phyloP scores from a whole-genome alignment of 2,888 invertebrate species.

The Drymonia ruficornis region DNA sequence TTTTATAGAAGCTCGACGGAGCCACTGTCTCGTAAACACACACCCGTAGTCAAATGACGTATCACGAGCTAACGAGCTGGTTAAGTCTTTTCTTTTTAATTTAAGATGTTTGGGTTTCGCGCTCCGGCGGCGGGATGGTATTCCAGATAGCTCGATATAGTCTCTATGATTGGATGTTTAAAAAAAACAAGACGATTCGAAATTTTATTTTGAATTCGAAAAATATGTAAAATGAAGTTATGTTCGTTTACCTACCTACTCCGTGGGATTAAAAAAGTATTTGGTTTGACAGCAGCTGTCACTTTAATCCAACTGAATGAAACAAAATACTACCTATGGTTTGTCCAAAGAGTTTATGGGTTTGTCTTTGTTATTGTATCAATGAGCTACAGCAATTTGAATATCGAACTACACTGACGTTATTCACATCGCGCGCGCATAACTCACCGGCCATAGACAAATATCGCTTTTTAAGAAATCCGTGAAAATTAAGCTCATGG shows the following conservation, averaged over 20 bases:
- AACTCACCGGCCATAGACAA: slow-evolving; percentile 51
- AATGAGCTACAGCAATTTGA: slow-evolving; percentile 12
- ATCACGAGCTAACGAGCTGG: slow-evolving; percentile 59
- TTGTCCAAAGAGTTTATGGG: too few relatives aligned
- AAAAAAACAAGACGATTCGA: not conserved
- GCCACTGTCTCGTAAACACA: slow-evolving; percentile 63
- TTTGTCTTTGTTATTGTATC: too few relatives aligned
- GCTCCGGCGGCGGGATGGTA: slow-evolving; percentile 25
- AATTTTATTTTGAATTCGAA: slow-evolving; percentile 40
- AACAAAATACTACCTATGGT: too few relatives aligned
- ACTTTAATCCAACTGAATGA: slow-evolving; percentile 26
- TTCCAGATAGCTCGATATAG: slow-evolving; percentile 24
- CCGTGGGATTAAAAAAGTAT: not conserved
- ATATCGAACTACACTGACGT: slow-evolving; percentile 23
- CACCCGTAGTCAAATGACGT: slow-evolving; percentile 56
- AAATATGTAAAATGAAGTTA: not conserved
- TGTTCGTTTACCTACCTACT: too few relatives aligned
- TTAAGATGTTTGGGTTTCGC: slow-evolving; percentile 42
- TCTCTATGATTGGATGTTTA: slow-evolving; percentile 1
- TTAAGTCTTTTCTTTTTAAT: slow-evolving; percentile 31
- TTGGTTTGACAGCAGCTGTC: slow-evolving; percentile 8
- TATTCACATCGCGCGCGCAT: slow-evolving; percentile 34
- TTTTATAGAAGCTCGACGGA: slow-evolving; percentile 78
- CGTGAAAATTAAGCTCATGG: slow-evolving; percentile 82
- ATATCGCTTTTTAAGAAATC: slow-evolving; percentile 58